Evolutionary conservation across 2,797 vertebrate genomes (phyloP), one percentile per base, ranked within the genome.

Genomic region (Channa striata): DNA sequence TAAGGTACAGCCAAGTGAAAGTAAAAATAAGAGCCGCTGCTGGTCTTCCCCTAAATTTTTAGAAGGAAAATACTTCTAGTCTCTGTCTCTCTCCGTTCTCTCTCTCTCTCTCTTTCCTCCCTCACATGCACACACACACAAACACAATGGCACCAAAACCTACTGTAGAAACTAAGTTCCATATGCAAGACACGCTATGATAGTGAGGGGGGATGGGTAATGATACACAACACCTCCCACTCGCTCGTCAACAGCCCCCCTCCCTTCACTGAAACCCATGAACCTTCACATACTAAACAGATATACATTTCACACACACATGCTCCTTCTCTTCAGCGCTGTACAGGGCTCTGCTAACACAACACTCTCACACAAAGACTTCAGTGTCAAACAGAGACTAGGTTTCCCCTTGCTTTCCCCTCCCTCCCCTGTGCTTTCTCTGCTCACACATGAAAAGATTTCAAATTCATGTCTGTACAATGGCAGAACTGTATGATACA

Each of bases 261-360:
- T 72, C 83, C 78, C 67, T 51, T 68, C 21, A 47, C 51, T 74
- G 77, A 86, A 89, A 87, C 73, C 74, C 72, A 69, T 85, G 80
- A 91, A 88, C 88, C 88, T 82, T 90, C 81, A 90, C 88, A 91
- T 82, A 85, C 82, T 87, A 80, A 90, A 73, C 63, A 85, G 82
- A 88, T 78, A 80, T 69, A 83, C 66, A 79, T 77, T 78, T 84
- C 59, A 67, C 81, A 67, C 33, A 78, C 79, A 85, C 80, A 81
- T 63, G 71, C 63, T 75, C 74, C 66, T 78, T 82, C 66, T 81
- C 65, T 46, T 76, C 75, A 82, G 59, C 77, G 76, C 69, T 2
- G n/a, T 63, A 53, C 74, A 82, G 72, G 51, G 42, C 75, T 69
- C 65, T 8, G 14, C 82, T 82, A 84, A 82, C 53, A 87, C 67